A percentile compares a stretch with the other conserved stretches of the same genome.
Evolutionary conservation across 2,113 vertebrate genomes (phyloP).

Genomic region (Tinamus guttatus): DNA sequence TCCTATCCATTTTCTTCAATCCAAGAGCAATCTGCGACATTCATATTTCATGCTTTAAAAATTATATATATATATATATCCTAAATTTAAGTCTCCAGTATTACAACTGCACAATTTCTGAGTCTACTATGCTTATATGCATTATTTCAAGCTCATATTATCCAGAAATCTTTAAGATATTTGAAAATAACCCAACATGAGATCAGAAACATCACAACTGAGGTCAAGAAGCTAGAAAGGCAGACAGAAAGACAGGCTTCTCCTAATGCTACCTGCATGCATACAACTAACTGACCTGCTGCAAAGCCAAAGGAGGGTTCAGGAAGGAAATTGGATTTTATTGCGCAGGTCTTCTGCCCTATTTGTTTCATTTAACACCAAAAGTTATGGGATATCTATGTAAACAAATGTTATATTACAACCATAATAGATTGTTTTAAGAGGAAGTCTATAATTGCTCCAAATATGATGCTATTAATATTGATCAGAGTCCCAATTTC

Average conservation of each 20-base stretch:
- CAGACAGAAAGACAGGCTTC: neutral
- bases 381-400: neutral
- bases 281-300: neutral
- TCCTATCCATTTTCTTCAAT: neutral
- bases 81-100: neutral
- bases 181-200: neutral
- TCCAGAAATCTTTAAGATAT: neutral
- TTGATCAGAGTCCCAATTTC: neutral
- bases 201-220: neutral
- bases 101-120: neutral
- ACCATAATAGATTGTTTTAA: neutral
- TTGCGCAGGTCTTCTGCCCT: neutral
- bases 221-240: neutral
- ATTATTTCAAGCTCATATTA: neutral
- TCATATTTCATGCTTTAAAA: fast-evolving
- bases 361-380: neutral
- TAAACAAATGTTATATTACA: neutral
- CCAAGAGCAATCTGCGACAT: neutral
- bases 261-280: neutral
- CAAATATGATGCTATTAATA: neutral
- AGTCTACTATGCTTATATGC: neutral
- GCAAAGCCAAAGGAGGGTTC: neutral
- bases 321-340: neutral
- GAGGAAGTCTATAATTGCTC: fast-evolving
- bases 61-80: too few relatives aligned